Base-by-base conservation (phyloP, 2,888 invertebrate genomes). In the Phalera bucephala region DNA sequence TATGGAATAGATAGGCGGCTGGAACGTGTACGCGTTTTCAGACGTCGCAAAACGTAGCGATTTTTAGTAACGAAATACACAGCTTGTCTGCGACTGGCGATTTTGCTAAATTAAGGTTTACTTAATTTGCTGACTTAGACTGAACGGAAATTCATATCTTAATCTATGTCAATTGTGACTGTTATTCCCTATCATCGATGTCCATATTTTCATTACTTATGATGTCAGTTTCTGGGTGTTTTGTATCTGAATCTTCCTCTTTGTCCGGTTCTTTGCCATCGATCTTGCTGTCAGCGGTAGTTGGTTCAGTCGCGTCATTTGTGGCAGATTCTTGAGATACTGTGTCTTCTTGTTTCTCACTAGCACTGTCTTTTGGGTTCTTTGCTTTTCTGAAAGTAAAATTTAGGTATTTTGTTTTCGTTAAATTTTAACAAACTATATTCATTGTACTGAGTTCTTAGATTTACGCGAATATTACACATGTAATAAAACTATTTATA, bases 181-280 rank as follows among this genome's bases (percentile, higher is more conserved):
- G n/a, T 46, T 70, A 78, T 68, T 80, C 72, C 55, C 73, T 79
- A 45, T 80, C 79, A 36, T 78, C 80, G 38, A 81, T 45, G 9
- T 81, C 80, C 80, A 81, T 81, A 36, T 72, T 76, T 31, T 77
- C 78, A 1, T 73, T 44, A 1, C 61, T 52, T n/a, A 57, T 58
- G 10, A 61, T 64, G 25, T 80, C 80, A 28, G 31, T 51, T 27
- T 62, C 59, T 15, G 54, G 51, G 1, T 44, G 47, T 43, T 66
- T 62, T 7, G 21, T 33, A 6, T 50, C 50, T 4, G 26, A n/a
- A 4, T 55, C 52, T 26, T 55, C 40, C 20, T 31, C 31, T 2
- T 41, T 15, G 1, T 6, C 49, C 8, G 26, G 4, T 8, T 35
- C 35, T 27, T 44, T 36, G 4, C 33, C 36, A 2, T 40, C 37